These are phyloP conservation scores for Alectura lathami DNA, from an alignment of 2,113 vertebrate species.

Conservation along the genomic window DNA sequence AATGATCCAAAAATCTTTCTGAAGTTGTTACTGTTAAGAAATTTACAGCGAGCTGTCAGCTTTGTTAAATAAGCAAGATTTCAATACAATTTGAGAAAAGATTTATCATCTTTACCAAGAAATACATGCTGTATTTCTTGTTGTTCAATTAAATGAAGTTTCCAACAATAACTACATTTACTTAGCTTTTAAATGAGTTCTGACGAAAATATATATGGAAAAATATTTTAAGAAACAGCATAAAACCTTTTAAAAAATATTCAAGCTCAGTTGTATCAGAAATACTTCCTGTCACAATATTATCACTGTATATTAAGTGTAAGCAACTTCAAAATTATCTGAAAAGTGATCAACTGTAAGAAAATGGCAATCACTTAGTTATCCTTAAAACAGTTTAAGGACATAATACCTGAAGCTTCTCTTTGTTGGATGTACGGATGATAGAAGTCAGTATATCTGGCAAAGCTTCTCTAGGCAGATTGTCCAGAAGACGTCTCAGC, in stretches of 20 bases:
- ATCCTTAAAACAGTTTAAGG: neutral
- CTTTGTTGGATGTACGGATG: slow-evolving; percentile 93
- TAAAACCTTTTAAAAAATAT: neutral
- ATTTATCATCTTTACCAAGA: neutral
- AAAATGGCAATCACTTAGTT: neutral
- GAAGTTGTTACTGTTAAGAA: neutral
- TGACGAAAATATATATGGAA: neutral
- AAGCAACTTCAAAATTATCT: neutral
- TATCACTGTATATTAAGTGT: neutral
- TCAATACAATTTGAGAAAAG: neutral
- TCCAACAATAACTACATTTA: neutral
- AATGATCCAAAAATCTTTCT: neutral
- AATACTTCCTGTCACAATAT: neutral
- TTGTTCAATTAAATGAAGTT: neutral
- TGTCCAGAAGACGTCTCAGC: slow-evolving; percentile 89
- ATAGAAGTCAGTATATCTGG: slow-evolving; percentile 94
- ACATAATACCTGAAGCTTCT: slow-evolving; percentile 91
- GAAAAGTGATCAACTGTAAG: neutral
- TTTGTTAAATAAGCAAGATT: neutral
- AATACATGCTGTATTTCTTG: neutral
- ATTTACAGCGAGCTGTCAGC: neutral
- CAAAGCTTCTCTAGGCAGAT: slow-evolving; percentile 89
- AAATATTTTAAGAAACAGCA: neutral
- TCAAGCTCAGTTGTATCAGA: neutral
- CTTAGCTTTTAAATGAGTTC: neutral